Conservation (phyloP, 2,797 vertebrate species). For the Salarias fasciatus region DNA sequence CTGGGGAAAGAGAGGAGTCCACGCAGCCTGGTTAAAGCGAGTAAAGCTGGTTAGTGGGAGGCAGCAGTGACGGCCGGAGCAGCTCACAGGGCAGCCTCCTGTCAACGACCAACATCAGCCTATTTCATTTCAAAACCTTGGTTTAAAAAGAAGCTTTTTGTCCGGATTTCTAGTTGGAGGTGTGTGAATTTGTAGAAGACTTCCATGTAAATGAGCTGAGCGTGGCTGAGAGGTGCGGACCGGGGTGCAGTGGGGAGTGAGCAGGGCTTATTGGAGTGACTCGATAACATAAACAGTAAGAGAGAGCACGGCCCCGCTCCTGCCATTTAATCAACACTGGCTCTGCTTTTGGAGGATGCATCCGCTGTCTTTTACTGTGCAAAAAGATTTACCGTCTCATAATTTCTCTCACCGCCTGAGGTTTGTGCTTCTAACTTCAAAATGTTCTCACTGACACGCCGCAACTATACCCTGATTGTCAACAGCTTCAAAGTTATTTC, state of each 20-base stretch:
- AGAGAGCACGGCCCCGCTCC: conserved; percentile 20
- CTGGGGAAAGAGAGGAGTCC: no score
- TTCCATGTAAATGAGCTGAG: conserved; percentile 6
- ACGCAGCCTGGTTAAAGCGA: no score
- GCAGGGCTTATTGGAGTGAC: conserved; percentile 29
- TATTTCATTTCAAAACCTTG: no score
- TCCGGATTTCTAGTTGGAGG: no score
- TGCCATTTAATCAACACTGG: conserved; percentile 37
- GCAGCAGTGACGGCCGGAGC: no score
- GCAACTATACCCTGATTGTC: neutral
- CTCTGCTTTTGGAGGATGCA: conserved; percentile 29
- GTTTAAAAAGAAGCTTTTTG: no score
- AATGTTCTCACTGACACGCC: conserved; percentile 30
- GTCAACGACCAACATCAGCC: neutral
- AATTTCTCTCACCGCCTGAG: conserved; percentile 30
- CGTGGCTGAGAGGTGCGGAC: conserved; percentile 11
- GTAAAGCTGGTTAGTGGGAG: conserved; percentile 12
- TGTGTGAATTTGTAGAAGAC: neutral
- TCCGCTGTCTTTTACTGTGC: conserved; percentile 34
- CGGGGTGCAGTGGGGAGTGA: conserved; percentile 1
- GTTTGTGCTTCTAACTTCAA: conserved; percentile 18
- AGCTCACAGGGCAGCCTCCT: conserved; percentile 1
- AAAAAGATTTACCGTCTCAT: conserved; percentile 39
- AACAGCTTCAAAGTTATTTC: no score
- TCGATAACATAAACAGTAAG: conserved; percentile 34